Conservation (phyloP, 2,113 vertebrate species). For the Todiramphus chloris region DNA sequence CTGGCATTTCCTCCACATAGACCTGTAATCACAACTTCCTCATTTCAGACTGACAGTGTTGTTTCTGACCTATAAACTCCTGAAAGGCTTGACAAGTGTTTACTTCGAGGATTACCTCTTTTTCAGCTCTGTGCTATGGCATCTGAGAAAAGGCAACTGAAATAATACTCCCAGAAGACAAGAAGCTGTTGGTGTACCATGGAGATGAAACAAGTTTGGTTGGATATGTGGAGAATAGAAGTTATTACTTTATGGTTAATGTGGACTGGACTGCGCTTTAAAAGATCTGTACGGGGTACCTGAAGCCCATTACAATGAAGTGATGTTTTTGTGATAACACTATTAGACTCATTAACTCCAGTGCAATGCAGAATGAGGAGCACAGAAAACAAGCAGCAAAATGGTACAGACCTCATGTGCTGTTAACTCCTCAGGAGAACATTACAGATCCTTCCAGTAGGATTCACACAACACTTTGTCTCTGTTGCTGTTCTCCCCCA, state of each 20-base stretch:
- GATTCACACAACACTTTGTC: neutral
- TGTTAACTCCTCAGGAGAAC: neutral
- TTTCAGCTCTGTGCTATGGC: neutral
- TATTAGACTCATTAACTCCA: neutral
- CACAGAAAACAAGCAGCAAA: neutral
- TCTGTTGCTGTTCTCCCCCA: neutral
- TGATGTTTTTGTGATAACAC: neutral
- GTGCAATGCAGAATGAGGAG: neutral
- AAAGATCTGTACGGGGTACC: neutral
- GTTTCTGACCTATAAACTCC: slow-evolving; percentile 11
- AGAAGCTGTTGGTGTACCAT: neutral
- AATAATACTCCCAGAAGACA: neutral
- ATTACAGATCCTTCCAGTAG: neutral
- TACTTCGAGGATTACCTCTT: neutral
- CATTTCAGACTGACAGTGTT: neutral
- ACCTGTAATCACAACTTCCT: slow-evolving; percentile 40
- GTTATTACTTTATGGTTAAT: neutral
- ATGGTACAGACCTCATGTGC: neutral
- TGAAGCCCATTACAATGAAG: neutral
- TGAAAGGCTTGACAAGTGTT: slow-evolving; percentile 13
- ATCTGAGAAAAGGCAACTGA: slow-evolving; percentile 9
- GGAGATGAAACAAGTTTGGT: neutral
- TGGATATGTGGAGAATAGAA: neutral
- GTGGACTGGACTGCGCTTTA: neutral
- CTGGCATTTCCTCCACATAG: slow-evolving; percentile 17